Evolutionary conservation across 2,113 vertebrate genomes (phyloP).

Genomic region (Cryptoleucopteryx plumbea): DNA sequence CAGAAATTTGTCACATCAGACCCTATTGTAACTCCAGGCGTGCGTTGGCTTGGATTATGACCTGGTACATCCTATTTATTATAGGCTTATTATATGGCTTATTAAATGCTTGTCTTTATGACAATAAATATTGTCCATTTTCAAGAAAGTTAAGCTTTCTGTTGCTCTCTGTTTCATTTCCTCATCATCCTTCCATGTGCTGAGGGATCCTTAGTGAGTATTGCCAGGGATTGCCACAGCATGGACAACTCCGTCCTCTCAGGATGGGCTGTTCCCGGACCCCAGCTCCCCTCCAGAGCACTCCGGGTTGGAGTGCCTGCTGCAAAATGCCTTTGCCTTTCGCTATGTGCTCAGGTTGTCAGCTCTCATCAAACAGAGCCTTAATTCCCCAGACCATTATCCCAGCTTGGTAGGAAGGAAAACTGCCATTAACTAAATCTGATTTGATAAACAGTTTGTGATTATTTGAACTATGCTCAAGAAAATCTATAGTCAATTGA

Average conservation of each 20-base stretch:
- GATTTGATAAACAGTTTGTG: neutral
- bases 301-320: neutral
- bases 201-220: neutral
- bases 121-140: neutral
- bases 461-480: neutral
- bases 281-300: neutral
- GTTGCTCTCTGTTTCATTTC: neutral
- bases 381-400: neutral
- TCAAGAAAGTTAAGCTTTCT: neutral
- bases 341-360: neutral
- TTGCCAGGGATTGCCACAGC: neutral
- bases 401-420: neutral
- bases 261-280: rapidly evolving
- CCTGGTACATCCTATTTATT: neutral
- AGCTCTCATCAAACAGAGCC: neutral
- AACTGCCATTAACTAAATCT: neutral
- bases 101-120: neutral
- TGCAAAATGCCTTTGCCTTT: neutral
- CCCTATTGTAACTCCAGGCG: neutral
- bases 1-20: neutral
- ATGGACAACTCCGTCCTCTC: rapidly evolving
- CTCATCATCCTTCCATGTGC: neutral
- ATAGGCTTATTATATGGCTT: neutral
- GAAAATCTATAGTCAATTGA: neutral
- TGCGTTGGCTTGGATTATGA: neutral